Conservation (phyloP, 2,797 vertebrate species). For the Pteropus rufus region DNA sequence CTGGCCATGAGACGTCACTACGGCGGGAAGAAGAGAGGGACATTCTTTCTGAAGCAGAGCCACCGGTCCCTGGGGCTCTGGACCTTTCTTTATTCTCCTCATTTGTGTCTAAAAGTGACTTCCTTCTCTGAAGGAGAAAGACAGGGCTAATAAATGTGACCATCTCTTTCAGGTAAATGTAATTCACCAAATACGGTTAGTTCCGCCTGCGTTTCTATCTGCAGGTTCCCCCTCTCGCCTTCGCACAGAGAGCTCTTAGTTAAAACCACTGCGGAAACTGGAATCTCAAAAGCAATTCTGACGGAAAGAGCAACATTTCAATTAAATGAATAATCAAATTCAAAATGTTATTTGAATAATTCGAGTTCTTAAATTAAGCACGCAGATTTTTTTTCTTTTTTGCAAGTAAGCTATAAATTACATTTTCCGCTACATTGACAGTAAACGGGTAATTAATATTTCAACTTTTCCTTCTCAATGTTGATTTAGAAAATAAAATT, state of each 20-base stretch:
- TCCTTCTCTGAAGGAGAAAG: background rate
- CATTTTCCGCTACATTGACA: conserved; percentile 98
- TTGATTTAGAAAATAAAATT: conserved; percentile 88
- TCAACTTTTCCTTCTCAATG: conserved; percentile 91
- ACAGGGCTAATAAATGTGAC: background rate
- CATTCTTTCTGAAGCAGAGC: background rate
- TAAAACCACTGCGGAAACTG: conserved; percentile 83
- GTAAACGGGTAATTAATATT: conserved; percentile 98
- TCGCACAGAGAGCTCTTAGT: conserved; percentile 78
- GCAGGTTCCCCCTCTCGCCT: background rate
- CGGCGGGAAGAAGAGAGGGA: background rate
- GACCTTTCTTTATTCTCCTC: background rate
- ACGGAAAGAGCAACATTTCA: conserved; percentile 82
- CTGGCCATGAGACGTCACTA: background rate
- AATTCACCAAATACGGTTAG: background rate
- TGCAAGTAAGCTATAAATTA: conserved; percentile 96
- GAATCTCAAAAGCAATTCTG: conserved; percentile 82
- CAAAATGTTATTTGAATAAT: conserved; percentile 95
- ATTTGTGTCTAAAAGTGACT: background rate
- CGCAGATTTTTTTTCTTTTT: conserved; percentile 85
- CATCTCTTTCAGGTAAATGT: conserved; percentile 56
- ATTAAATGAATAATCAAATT: conserved; percentile 93
- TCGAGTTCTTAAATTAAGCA: conserved; percentile 93
- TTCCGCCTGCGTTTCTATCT: background rate
- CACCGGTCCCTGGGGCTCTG: background rate